These are phyloP conservation scores for Plecturocebus donacophilus DNA, from an alignment of 2,113 vertebrate genomes.

Conservation along the genomic window DNA sequence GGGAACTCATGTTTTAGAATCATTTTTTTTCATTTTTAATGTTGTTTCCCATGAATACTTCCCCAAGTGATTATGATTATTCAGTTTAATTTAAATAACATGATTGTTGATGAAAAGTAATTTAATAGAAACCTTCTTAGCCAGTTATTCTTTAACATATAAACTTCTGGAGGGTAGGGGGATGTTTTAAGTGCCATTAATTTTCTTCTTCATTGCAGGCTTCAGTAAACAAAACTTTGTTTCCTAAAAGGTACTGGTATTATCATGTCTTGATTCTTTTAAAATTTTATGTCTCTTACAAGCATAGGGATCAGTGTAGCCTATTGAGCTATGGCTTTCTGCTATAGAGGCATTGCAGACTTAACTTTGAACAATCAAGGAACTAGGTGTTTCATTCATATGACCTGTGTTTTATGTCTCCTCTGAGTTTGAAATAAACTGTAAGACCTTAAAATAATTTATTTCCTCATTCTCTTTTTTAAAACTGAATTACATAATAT, in stretches of 20 bases:
- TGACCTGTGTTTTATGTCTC: not conserved
- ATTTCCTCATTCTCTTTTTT: not conserved
- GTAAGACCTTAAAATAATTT: not conserved
- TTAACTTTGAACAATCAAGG: not conserved
- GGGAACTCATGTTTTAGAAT: not conserved
- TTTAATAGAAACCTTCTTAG: not conserved
- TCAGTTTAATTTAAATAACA: slow-evolving; percentile 39
- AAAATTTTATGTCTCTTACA: not conserved
- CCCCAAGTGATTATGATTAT: slow-evolving; percentile 14
- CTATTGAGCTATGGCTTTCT: not conserved
- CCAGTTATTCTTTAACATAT: not conserved
- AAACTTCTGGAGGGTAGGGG: not conserved
- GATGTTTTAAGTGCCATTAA: not conserved
- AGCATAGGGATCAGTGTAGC: not conserved
- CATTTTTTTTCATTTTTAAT: not conserved
- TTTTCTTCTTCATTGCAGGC: not conserved
- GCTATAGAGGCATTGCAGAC: not conserved
- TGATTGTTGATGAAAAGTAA: not conserved
- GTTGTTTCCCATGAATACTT: not conserved
- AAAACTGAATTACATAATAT: not conserved
- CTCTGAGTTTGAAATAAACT: not conserved
- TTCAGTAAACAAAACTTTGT: not conserved
- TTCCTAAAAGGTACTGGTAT: not conserved
- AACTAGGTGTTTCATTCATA: not conserved
- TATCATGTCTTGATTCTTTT: not conserved